Base-by-base conservation (phyloP, 2,797 vertebrate genomes). In the Tragelaphus oryx region DNA sequence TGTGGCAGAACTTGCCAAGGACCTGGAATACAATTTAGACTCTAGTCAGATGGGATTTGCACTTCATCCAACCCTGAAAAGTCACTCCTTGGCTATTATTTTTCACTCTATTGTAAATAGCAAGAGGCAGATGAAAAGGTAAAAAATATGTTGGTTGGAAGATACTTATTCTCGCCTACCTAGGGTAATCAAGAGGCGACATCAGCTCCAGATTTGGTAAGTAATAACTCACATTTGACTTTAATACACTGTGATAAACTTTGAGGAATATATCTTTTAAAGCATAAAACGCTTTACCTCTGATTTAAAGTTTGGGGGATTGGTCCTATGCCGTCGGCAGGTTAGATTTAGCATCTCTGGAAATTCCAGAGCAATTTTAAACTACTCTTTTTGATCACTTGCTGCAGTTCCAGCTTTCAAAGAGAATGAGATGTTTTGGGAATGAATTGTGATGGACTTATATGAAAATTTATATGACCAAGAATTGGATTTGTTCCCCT, bases 401-500 rank as follows among this genome's bases (percentile, higher is more conserved):
- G 96, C 98, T 98, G 96, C 97, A 98, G 97, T 97, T 98, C 92
- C 76, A 95, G 96, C 86, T 88, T 98, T 98, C 97, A 98, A 98
- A 97, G 97, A 98, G 97, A 98, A 97, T 96, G 98, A 98, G 98
- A 98, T 98, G 97, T 98, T 98, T 98, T 94, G 98, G 98, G 98
- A 98, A 98, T 98, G 98, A 97, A 97, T 98, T 98, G 98, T 98
- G 98, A 98, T 98, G 97, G 98, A 98, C 98, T 98, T 98, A 96
- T 95, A 98, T 98, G 98, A 98, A 98, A 98, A 98, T 98, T 98
- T 98, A 98, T 98, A 97, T 98, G 98, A 97, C 97, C 98, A 97
- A 98, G 97, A 98, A 98, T 97, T 98, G 98, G 98, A 98, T 98
- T 98, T 98, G 98, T 98, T 98, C 98, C 98, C 97, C 96, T 97